Conservation (phyloP, 92 coral and sea anemone genomes). For the Heliopora coerulea region DNA sequence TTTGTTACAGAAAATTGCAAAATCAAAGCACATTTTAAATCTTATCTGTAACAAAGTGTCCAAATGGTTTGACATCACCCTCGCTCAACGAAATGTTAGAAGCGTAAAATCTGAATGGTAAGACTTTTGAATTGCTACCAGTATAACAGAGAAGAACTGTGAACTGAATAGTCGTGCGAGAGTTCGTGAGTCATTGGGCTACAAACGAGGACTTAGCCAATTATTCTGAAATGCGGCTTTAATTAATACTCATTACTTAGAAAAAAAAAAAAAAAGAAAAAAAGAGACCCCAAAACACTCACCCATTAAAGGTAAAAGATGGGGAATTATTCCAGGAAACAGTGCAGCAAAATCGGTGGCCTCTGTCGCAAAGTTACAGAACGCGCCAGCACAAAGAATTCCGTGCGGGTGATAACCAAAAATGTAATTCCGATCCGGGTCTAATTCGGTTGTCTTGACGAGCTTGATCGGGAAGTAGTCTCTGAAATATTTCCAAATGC, state of each 20-base stretch:
- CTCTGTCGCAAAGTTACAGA: slow-evolving; percentile 96
- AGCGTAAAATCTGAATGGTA: too few species aligned
- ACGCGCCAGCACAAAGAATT: slow-evolving; percentile 91
- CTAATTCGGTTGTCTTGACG: slow-evolving; percentile 84
- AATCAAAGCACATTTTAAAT: too few species aligned
- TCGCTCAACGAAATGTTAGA: too few species aligned
- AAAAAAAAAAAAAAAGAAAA: background rate
- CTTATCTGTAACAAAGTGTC: too few species aligned
- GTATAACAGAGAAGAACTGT: too few species aligned
- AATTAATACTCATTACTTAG: background rate
- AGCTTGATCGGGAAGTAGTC: slow-evolving; percentile 91
- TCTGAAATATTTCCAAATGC: slow-evolving; percentile 85
- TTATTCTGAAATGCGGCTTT: too few species aligned
- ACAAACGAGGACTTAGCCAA: too few species aligned
- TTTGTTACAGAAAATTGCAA: too few species aligned
- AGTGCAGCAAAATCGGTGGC: slow-evolving; percentile 80
- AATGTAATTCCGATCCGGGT: slow-evolving; percentile 77
- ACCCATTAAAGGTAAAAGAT: slow-evolving; percentile 89
- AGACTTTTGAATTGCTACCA: too few species aligned
- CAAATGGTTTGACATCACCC: too few species aligned
- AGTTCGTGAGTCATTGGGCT: too few species aligned
- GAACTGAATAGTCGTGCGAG: too few species aligned
- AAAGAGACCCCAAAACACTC: slow-evolving; percentile 7
- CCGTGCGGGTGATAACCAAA: slow-evolving; percentile 99
- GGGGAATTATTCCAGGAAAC: slow-evolving; percentile 94